These are phyloP conservation scores for Hypanus sabinus DNA, from an alignment of 2,113 vertebrate genomes.

Conservation along the genomic window DNA sequence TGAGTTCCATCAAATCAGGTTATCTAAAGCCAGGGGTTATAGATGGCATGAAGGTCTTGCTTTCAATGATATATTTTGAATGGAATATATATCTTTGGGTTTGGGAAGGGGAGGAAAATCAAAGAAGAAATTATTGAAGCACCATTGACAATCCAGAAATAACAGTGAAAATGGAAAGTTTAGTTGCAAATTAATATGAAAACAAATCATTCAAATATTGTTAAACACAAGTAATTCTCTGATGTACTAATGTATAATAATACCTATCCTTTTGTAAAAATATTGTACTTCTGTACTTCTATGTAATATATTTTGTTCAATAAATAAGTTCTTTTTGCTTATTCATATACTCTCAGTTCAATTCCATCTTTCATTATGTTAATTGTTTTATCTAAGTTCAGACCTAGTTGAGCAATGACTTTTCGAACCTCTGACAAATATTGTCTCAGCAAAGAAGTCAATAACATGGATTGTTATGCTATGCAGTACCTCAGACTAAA, in stretches of 20 bases:
- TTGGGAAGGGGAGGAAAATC: not conserved
- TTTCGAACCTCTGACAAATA: not conserved
- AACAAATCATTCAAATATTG: not conserved
- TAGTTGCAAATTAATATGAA: not conserved
- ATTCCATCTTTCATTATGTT: not conserved
- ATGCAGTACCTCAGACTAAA: not conserved
- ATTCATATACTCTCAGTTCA: not conserved
- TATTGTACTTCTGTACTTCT: not conserved
- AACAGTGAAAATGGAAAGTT: not conserved
- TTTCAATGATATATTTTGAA: not conserved
- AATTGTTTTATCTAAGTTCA: not conserved
- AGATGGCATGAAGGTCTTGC: not conserved
- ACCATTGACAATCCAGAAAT: not conserved
- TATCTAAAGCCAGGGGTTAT: not conserved
- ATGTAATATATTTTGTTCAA: not conserved
- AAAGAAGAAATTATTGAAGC: not conserved
- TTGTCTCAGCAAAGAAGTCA: not conserved
- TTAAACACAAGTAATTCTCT: not conserved
- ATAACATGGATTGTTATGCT: not conserved
- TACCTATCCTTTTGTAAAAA: not conserved
- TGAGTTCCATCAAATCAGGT: not conserved
- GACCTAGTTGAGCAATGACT: not conserved
- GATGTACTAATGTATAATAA: not conserved
- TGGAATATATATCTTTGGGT: not conserved
- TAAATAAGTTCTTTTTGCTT: constrained; percentile 8